Evolutionary conservation across 1,140 invertebrate genomes (phyloP).

Genomic region (Drosophila quadrilineata): DNA sequence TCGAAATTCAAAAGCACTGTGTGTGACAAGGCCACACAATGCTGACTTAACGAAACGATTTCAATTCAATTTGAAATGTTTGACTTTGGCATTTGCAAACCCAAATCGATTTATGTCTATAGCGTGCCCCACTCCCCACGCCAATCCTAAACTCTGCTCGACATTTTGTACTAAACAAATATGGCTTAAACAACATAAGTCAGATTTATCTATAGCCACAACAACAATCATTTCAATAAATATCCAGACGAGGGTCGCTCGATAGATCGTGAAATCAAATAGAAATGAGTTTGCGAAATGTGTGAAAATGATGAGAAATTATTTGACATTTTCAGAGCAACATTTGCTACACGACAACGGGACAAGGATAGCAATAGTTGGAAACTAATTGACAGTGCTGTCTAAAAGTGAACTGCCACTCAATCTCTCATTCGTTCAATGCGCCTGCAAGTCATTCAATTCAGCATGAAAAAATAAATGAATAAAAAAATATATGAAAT

Average conservation of each 20-base stretch:
- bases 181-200: no score
- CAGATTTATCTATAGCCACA: no score
- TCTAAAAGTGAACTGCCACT: background rate
- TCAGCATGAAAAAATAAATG: no score
- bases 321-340: no score
- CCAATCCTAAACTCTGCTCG: no score
- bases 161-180: no score
- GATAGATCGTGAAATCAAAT: slow-evolving; percentile 42
- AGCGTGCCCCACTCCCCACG: no score
- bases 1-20: no score
- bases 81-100: no score
- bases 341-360: slow-evolving; percentile 24
- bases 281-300: slow-evolving; percentile 24
- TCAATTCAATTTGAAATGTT: no score
- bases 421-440: slow-evolving; percentile 4
- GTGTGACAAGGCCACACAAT: slow-evolving; percentile 3
- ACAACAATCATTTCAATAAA: slow-evolving; percentile 9
- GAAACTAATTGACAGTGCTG: slow-evolving; percentile 29
- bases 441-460: slow-evolving; percentile 1
- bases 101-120: no score
- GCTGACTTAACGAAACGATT: slow-evolving; percentile 48
- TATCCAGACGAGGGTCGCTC: slow-evolving; percentile 49
- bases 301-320: background rate
- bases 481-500: slow-evolving; percentile 33
- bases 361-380: slow-evolving; percentile 9